phyloP scores from a whole-genome alignment of 2,888 invertebrate genomes.

The Athalia circularis region DNA sequence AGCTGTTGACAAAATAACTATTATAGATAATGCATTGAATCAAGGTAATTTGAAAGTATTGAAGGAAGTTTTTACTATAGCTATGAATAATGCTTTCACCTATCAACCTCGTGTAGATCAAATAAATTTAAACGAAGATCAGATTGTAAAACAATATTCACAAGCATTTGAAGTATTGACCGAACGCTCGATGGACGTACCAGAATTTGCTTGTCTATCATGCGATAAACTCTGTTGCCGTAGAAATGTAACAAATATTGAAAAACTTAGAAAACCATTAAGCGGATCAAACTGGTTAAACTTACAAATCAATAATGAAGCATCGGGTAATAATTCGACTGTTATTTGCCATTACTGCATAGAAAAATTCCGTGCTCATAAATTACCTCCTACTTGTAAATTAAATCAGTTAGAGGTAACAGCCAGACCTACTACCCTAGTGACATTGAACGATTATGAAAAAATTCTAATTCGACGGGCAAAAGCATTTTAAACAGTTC shows the following conservation, averaged over 20 bases:
- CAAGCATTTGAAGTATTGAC: slow-evolving; percentile 51
- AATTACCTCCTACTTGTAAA: slow-evolving; percentile 58
- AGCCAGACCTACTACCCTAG: background rate
- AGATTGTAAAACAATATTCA: slow-evolving; percentile 45
- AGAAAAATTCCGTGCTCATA: slow-evolving; percentile 51
- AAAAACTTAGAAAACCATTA: slow-evolving; percentile 49
- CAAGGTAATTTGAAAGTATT: slow-evolving; percentile 38
- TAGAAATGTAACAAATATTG: slow-evolving; percentile 47
- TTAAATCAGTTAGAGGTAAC: slow-evolving; percentile 54
- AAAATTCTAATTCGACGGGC: no score
- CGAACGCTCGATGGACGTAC: slow-evolving; percentile 51
- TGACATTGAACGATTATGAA: no score
- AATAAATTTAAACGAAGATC: slow-evolving; percentile 51
- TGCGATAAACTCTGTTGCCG: slow-evolving; percentile 54
- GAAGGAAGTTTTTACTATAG: slow-evolving; percentile 11
- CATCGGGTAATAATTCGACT: background rate
- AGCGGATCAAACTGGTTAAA: slow-evolving; percentile 42
- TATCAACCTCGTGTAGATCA: slow-evolving; percentile 23
- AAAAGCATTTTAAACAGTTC: no score
- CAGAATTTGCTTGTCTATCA: slow-evolving; percentile 50
- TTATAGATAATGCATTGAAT: slow-evolving; percentile 48
- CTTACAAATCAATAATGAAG: background rate
- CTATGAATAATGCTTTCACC: slow-evolving; percentile 21
- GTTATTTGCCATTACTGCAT: slow-evolving; percentile 25
- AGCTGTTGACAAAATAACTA: slow-evolving; percentile 17